These are phyloP conservation scores for Rhagologus leucostigma DNA, from an alignment of 2,113 vertebrate genomes.

Conservation along the genomic window DNA sequence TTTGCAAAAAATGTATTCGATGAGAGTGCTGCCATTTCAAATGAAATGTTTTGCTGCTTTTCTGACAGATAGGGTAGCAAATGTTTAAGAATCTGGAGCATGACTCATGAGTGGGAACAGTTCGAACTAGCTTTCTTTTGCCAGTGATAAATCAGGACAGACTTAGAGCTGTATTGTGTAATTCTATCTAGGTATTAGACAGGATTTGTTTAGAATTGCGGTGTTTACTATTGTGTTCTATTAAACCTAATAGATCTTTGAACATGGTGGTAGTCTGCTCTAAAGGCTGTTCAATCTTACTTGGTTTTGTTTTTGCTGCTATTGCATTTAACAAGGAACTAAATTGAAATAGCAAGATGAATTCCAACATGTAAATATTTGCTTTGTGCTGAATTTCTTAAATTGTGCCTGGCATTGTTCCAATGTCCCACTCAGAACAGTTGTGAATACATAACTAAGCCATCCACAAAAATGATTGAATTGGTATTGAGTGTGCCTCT, in stretches of 20 bases:
- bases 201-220: background rate
- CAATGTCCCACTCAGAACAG: background rate
- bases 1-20: background rate
- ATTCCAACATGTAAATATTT: background rate
- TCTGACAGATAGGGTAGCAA: slow-evolving; percentile 43
- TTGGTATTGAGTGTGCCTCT: background rate
- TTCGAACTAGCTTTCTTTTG: slow-evolving; percentile 10
- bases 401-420: background rate
- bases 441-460: background rate
- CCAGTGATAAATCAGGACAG: background rate
- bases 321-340: background rate
- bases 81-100: slow-evolving; percentile 42
- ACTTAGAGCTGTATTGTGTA: background rate
- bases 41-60: slow-evolving; percentile 37
- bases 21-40: slow-evolving; percentile 24
- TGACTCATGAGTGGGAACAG: slow-evolving; percentile 44
- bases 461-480: background rate
- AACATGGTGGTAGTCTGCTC: background rate
- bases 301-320: background rate
- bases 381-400: background rate
- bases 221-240: background rate
- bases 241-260: background rate
- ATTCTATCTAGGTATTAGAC: background rate
- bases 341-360: background rate
- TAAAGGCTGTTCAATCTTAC: background rate